Evolutionary conservation across 2,888 invertebrate genomes (phyloP).

Genomic region (Metacarcinus magister): DNA sequence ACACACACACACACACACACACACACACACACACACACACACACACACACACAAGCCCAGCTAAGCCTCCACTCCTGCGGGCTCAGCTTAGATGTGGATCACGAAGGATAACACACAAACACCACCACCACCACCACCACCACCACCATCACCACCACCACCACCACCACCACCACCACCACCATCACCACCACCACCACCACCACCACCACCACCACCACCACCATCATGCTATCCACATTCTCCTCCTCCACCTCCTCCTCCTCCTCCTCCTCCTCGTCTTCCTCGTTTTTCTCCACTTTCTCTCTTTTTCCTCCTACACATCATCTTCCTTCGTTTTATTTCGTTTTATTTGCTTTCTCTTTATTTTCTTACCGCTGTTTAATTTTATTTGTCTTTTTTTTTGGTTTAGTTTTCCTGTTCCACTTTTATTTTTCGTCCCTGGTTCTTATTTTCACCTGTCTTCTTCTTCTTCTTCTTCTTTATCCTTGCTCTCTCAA

Average conservation of each 20-base stretch:
- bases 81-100: not conserved
- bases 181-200: no score
- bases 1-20: slow-evolving; percentile 48
- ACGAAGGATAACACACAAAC: not conserved
- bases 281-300: not conserved
- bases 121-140: slow-evolving; percentile 7
- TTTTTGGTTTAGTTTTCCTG: not conserved
- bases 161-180: not conserved
- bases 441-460: no score
- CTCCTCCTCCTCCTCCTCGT: not conserved
- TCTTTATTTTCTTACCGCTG: no score
- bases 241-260: no score
- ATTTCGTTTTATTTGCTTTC: no score
- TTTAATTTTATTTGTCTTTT: no score
- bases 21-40: slow-evolving; percentile 51
- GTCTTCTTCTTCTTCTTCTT: not conserved
- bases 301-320: no score
- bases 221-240: no score
- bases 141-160: no score
- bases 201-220: no score
- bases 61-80: not conserved
- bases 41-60: slow-evolving; percentile 34
- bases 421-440: no score
- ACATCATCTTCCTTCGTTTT: not conserved
- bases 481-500: no score